phyloP scores from a whole-genome alignment of 2,888 invertebrate genomes.

The Polydesmus complanatus region DNA sequence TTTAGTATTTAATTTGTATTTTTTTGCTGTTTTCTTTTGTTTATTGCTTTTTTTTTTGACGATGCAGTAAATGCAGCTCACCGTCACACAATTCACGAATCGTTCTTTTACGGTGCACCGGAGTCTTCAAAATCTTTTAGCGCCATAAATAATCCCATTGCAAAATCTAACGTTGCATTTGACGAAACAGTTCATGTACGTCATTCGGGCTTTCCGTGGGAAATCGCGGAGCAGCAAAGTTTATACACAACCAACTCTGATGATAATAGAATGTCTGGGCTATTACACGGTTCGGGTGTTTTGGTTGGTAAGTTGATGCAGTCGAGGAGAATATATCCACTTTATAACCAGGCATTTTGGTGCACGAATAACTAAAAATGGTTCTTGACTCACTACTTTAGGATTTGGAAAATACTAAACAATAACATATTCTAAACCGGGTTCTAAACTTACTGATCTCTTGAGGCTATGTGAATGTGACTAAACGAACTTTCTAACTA shows the following conservation, averaged over 20 bases:
- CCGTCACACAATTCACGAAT: slow-evolving; percentile 11
- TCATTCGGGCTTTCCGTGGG: not conserved
- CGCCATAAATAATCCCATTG: not conserved
- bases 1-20: slow-evolving; percentile 1
- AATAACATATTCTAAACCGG: too few species aligned
- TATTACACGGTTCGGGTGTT: slow-evolving; percentile 18
- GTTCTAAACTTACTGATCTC: too few species aligned
- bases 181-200: not conserved
- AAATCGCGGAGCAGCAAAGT: not conserved
- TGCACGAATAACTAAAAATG: too few species aligned
- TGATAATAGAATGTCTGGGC: slow-evolving; percentile 14
- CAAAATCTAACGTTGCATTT: not conserved
- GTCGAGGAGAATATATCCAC: not conserved
- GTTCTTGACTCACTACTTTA: too few species aligned
- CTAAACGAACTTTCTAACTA: too few species aligned
- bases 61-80: slow-evolving; percentile 4
- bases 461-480: too few species aligned
- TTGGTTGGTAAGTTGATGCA: slow-evolving; percentile 17
- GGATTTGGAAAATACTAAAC: too few species aligned
- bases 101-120: slow-evolving; percentile 1
- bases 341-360: too few species aligned
- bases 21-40: slow-evolving; percentile 7
- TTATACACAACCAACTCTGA: not conserved
- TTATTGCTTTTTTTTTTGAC: not conserved
- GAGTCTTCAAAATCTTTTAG: not conserved